Percentiles rank a stretch among this genome's conserved stretches.
These are phyloP conservation scores for Chroicocephalus ridibundus DNA, from an alignment of 2,113 vertebrate genomes.

Conservation along the genomic window DNA sequence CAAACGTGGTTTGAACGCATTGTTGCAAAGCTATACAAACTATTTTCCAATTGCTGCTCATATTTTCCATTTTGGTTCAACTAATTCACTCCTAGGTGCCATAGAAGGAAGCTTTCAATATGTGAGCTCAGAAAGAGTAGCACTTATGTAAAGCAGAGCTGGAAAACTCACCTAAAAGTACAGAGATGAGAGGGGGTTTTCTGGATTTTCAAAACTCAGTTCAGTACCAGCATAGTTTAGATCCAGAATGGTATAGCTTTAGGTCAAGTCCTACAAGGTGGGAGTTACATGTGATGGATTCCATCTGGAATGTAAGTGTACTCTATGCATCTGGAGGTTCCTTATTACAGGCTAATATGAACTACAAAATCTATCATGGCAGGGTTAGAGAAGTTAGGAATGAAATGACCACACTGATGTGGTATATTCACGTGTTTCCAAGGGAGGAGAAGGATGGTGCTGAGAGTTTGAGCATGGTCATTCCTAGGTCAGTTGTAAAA, in stretches of 20 bases:
- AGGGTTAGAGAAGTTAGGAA: neutral
- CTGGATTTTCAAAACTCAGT: neutral
- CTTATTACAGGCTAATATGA: neutral
- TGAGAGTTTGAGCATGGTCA: neutral
- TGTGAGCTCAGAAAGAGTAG: neutral
- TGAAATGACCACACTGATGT: neutral
- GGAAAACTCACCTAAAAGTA: neutral
- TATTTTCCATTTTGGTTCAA: neutral
- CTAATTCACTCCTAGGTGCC: neutral
- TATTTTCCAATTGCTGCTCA: neutral
- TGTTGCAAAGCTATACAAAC: neutral
- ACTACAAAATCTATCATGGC: neutral
- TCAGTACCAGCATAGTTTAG: neutral
- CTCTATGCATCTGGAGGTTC: neutral
- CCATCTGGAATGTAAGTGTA: neutral
- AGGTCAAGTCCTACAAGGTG: neutral
- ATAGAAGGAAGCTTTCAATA: neutral
- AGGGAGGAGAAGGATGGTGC: neutral
- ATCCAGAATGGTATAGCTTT: neutral
- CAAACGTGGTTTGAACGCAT: neutral
- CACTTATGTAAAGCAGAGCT: neutral
- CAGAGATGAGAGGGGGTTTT: neutral
- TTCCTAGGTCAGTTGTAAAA: neutral
- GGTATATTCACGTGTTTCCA: neutral
- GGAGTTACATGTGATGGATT: neutral